Percentiles rank a stretch among this genome's conserved stretches.
Evolutionary conservation across 2,888 invertebrate genomes (phyloP).

Genomic region (Synanthedon andrenaeformis): DNA sequence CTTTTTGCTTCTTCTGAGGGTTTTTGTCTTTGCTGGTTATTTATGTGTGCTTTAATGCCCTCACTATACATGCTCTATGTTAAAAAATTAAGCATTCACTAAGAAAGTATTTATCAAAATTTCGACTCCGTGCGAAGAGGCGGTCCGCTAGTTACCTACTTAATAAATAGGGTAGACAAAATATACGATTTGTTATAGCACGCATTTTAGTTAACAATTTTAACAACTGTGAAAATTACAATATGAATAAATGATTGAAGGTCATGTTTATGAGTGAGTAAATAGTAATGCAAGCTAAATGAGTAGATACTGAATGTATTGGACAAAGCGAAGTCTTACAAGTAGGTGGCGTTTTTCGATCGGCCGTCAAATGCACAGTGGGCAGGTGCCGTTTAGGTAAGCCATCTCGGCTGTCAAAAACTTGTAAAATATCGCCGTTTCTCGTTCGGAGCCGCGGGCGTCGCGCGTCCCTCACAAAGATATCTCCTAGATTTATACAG

Average conservation of each 20-base stretch:
- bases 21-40: too few relatives aligned
- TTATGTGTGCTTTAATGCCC: too few relatives aligned
- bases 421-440: conserved; percentile 75
- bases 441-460: conserved; percentile 52
- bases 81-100: too few relatives aligned
- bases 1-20: background rate
- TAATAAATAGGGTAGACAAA: too few relatives aligned
- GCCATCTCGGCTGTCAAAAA: conserved; percentile 76
- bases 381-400: conserved; percentile 38
- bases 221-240: too few relatives aligned
- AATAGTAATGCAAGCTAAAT: background rate
- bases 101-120: too few relatives aligned
- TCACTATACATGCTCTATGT: too few relatives aligned
- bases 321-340: background rate
- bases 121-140: too few relatives aligned
- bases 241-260: too few relatives aligned
- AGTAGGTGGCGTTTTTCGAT: background rate
- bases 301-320: background rate
- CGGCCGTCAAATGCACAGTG: background rate
- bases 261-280: background rate
- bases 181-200: too few relatives aligned
- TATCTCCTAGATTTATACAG: conserved; percentile 66
- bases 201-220: too few relatives aligned
- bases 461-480: conserved; percentile 60
- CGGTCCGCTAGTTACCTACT: too few relatives aligned